Evolutionary conservation across 2,888 invertebrate genomes (phyloP).

Genomic region (Tipula lateralis): DNA sequence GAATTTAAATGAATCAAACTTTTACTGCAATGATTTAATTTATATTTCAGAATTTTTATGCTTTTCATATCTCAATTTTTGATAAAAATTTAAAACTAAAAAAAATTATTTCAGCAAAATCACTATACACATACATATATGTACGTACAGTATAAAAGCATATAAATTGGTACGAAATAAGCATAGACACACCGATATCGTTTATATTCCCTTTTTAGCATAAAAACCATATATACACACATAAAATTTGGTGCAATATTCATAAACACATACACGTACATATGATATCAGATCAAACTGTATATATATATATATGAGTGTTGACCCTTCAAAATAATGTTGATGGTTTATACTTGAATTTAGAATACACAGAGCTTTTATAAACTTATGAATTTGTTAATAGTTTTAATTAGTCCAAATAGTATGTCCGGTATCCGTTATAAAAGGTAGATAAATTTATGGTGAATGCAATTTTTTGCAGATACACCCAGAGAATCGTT

Average conservation of each 20-base stretch:
- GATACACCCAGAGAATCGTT: too few species aligned
- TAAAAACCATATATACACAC: neutral
- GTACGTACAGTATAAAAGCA: neutral
- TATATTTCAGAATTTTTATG: slow-evolving; percentile 19
- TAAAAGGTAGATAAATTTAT: too few species aligned
- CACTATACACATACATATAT: neutral
- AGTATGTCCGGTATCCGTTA: too few species aligned
- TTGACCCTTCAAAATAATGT: neutral
- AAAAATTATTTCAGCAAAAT: neutral
- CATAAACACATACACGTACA: too few species aligned
- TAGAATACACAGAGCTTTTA: too few species aligned
- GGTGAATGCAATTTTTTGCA: too few species aligned
- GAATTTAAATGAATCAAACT: slow-evolving; percentile 19
- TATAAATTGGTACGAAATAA: neutral
- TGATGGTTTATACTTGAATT: neutral
- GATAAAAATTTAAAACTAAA: neutral
- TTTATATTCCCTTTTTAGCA: neutral
- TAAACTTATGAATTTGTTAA: too few species aligned
- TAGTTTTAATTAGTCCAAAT: too few species aligned
- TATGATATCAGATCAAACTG: too few species aligned
- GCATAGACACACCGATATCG: slow-evolving; percentile 11
- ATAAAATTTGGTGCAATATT: neutral
- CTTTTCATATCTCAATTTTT: slow-evolving; percentile 6
- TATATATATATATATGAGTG: neutral
- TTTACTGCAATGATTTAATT: slow-evolving; percentile 24